Conservation (phyloP, 1,140 invertebrate genomes). For the Probaryconus sp. region DNA sequence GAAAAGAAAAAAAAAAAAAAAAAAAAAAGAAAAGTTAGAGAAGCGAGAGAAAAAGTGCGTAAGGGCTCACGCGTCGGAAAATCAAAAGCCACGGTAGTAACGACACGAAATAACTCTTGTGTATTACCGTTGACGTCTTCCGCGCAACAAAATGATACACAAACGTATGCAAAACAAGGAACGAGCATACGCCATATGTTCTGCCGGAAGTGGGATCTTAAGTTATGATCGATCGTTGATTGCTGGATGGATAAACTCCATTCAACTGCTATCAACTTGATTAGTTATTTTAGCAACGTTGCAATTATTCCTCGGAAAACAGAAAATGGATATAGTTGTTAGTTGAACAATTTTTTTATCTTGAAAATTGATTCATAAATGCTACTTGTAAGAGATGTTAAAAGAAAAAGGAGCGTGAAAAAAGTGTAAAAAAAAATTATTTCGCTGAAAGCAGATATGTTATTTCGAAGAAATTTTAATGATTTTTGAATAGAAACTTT, state of each 20-base stretch:
- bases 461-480: too few species aligned
- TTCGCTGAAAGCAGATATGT: too few species aligned
- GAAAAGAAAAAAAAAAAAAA: too few species aligned
- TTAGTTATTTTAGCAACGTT: neutral
- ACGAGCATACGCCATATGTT: slow-evolving; percentile 28
- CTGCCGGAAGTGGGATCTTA: slow-evolving; percentile 14
- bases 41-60: slow-evolving; percentile 11
- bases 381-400: too few species aligned
- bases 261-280: neutral
- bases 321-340: too few species aligned
- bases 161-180: slow-evolving; percentile 32
- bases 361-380: too few species aligned
- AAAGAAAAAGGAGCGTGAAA: too few species aligned
- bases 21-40: too few species aligned
- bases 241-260: slow-evolving; percentile 2
- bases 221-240: slow-evolving; percentile 11
- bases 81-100: slow-evolving; percentile 1
- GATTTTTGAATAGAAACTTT: too few species aligned
- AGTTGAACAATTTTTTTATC: too few species aligned
- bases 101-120: slow-evolving; percentile 15
- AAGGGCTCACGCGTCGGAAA: slow-evolving; percentile 23
- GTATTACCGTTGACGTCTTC: slow-evolving; percentile 15
- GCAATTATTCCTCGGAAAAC: neutral
- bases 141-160: slow-evolving; percentile 25
- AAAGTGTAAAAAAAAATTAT: too few species aligned